phyloP scores from a whole-genome alignment of 2,888 invertebrate species.

The Clostera curtula region DNA sequence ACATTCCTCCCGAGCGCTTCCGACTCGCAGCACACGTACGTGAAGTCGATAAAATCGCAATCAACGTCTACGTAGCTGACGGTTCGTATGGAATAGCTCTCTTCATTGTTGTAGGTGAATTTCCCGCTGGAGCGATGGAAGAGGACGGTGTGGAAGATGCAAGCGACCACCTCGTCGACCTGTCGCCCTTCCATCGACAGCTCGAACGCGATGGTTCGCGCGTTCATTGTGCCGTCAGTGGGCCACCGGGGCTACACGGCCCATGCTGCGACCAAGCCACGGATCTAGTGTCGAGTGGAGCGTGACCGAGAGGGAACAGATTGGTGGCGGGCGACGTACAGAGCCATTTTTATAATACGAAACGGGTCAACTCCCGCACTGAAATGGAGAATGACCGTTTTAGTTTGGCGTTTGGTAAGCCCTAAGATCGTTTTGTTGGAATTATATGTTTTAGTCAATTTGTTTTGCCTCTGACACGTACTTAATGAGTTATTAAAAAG shows the following conservation, averaged over 20 bases:
- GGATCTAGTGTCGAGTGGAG: constrained; percentile 33
- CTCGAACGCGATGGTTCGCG: constrained; percentile 86
- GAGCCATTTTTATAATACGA: constrained; percentile 52
- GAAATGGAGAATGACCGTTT: constrained; percentile 64
- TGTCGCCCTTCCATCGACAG: constrained; percentile 92
- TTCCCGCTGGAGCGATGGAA: constrained; percentile 94
- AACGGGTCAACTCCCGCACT: constrained; percentile 59
- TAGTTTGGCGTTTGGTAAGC: constrained; percentile 35
- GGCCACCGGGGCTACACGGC: constrained; percentile 29
- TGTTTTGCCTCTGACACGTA: no score
- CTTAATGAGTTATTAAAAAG: no score
- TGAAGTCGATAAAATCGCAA: constrained; percentile 98
- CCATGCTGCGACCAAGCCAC: constrained; percentile 43
- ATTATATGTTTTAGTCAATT: no score
- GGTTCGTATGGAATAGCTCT: constrained; percentile 96
- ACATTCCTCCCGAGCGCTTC: constrained; percentile 81
- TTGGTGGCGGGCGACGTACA: constrained; percentile 25
- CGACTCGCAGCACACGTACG: constrained; percentile 96
- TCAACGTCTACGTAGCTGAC: constrained; percentile 97
- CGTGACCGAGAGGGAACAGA: constrained; percentile 15
- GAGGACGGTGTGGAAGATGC: constrained; percentile 93
- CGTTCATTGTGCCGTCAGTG: constrained; percentile 80
- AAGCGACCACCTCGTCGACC: constrained; percentile 93
- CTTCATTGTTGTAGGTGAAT: constrained; percentile 95
- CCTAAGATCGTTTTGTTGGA: no score